phyloP scores from a whole-genome alignment of 2,888 invertebrate species.

The Cerastis leucographa region DNA sequence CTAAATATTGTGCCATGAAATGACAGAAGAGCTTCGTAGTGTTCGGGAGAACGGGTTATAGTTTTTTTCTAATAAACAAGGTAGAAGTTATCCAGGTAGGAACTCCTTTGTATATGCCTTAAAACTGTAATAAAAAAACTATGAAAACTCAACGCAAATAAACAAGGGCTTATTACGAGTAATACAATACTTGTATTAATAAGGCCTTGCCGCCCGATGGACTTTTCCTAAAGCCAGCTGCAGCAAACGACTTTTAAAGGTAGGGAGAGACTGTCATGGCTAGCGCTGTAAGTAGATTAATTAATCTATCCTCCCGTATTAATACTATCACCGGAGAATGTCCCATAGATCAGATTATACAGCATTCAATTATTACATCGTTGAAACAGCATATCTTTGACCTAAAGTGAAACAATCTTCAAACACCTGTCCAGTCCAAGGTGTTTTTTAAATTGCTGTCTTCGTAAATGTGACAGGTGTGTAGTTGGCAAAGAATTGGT shows the following conservation, averaged over 20 bases:
- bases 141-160: background rate
- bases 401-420: constrained; percentile 24
- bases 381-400: constrained; percentile 7
- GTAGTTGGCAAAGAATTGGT: constrained; percentile 18
- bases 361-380: constrained; percentile 16
- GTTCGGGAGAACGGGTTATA: background rate
- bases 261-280: background rate
- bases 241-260: background rate
- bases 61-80: background rate
- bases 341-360: background rate
- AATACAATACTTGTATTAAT: background rate
- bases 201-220: background rate
- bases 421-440: constrained; percentile 51
- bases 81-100: too few species aligned
- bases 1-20: too few species aligned
- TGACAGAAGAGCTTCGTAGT: background rate
- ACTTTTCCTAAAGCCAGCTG: constrained; percentile 18
- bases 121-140: background rate
- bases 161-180: too few species aligned
- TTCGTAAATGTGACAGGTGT: constrained; percentile 42
- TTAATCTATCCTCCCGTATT: constrained; percentile 1
- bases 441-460: constrained; percentile 17
- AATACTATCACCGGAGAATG: background rate
- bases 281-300: constrained; percentile 5
- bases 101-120: background rate